Evolutionary conservation across 2,888 invertebrate genomes (phyloP).

Genomic region (Nemurella pictetii): DNA sequence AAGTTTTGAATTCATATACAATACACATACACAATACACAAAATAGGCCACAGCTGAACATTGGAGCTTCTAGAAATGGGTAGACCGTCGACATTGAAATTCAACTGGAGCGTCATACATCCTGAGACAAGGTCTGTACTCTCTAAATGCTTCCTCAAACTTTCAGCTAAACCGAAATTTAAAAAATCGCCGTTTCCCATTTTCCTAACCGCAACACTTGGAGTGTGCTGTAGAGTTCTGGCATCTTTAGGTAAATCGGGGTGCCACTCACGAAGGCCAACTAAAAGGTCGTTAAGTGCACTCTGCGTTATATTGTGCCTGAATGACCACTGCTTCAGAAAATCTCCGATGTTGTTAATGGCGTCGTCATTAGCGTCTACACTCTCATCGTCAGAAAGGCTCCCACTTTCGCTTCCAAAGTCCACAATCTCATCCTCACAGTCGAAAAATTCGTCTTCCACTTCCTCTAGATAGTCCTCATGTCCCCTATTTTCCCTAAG

Average conservation of each 20-base stretch:
- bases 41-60: conserved; percentile 37
- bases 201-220: conserved; percentile 5
- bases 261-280: neutral
- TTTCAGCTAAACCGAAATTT: conserved; percentile 32
- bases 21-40: conserved; percentile 42
- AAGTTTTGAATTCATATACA: too few species aligned
- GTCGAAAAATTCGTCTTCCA: too few species aligned
- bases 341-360: too few species aligned
- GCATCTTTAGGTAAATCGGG: conserved; percentile 33
- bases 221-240: conserved; percentile 36
- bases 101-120: conserved; percentile 9
- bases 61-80: conserved; percentile 37
- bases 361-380: too few species aligned
- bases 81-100: conserved; percentile 38
- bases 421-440: too few species aligned
- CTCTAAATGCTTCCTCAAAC: neutral
- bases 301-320: too few species aligned
- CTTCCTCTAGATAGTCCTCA: too few species aligned
- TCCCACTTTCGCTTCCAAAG: too few species aligned
- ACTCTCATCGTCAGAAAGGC: too few species aligned
- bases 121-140: neutral
- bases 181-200: conserved; percentile 36
- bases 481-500: too few species aligned
- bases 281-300: neutral
- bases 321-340: too few species aligned